Evolutionary conservation across 2,888 invertebrate genomes (phyloP), one percentile per base, ranked within the genome.

Genomic region (Sinelater perroti): DNA sequence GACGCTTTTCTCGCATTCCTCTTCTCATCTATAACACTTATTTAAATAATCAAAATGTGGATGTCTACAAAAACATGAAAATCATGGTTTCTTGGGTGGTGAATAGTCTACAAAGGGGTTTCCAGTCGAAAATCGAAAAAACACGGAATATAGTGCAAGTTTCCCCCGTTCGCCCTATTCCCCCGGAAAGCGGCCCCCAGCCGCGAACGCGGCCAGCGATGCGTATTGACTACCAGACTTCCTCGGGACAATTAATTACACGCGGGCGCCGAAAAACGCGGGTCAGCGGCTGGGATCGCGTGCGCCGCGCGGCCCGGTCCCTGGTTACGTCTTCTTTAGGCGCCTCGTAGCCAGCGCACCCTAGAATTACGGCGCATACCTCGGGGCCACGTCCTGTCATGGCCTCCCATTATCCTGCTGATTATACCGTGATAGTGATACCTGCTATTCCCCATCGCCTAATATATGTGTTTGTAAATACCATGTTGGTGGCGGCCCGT

Each of bases 291-390:
- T 49, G 35, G 45, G 18, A 57, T 57, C 57, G 57, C 58, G 54
- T 58, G 58, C 54, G 36, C 21, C 30, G 63, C 60, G 63, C 59
- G 67, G 64, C 58, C 42, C 61, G 67, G 67, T 65, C 64, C 64
- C 65, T 70, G 62, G 67, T 72, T 71, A 73, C 70, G 73, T 74
- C 75, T 75, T 74, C 70, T 75, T 75, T 73, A 74, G 75, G 73
- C 74, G 73, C 74, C 74, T 73, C 63, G 67, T 66, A 64, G 66
- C 67, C 28, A 65, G 62, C 56, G 65, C 69, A 75, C 72, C 75
- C 74, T 72, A 70, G 72, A 68, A 75, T 75, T 75, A 75, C 65
- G 56, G 63, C 40, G 60, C 61, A 66, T 62, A 50, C 72, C 73
- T 68, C 36, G 45, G 53, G 70, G 74, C 70, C 45, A 50, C 63